These are phyloP conservation scores for Onychostruthus taczanowskii DNA, from an alignment of 2,113 vertebrate genomes.

Conservation along the genomic window DNA sequence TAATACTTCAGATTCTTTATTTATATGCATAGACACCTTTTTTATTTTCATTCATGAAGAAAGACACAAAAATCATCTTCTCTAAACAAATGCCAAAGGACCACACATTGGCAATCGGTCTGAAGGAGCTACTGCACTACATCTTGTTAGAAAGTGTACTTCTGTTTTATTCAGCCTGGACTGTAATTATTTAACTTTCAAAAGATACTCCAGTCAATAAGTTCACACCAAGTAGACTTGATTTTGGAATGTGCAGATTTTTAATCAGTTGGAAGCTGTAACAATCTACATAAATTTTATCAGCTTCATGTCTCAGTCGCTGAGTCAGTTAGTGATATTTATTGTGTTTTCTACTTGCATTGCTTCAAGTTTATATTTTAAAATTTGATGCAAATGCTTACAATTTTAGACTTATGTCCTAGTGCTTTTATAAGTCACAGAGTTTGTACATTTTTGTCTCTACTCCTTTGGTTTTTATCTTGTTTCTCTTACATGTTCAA, in stretches of 20 bases:
- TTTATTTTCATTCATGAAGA: not conserved
- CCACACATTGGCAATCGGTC: accelerated
- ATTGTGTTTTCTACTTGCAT: not conserved
- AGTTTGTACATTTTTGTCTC: not conserved
- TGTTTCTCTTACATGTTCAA: not conserved
- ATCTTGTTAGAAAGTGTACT: not conserved
- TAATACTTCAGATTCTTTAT: not conserved
- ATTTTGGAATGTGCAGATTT: not conserved
- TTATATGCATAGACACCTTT: not conserved
- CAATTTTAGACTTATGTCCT: not conserved
- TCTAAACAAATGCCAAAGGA: not conserved
- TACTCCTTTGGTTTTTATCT: not conserved
- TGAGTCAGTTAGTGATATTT: not conserved
- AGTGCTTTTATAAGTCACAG: not conserved
- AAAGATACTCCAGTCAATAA: not conserved
- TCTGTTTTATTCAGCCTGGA: not conserved
- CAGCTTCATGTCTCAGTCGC: not conserved
- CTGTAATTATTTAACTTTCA: not conserved
- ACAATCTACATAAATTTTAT: not conserved
- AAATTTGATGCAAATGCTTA: not conserved
- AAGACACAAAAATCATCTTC: not conserved
- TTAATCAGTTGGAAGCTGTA: not conserved
- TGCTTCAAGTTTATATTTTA: not conserved
- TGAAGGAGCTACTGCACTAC: not conserved
- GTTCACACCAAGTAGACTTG: not conserved